Base-by-base conservation (phyloP, 1,140 invertebrate species). In the Goniozus legneri region DNA sequence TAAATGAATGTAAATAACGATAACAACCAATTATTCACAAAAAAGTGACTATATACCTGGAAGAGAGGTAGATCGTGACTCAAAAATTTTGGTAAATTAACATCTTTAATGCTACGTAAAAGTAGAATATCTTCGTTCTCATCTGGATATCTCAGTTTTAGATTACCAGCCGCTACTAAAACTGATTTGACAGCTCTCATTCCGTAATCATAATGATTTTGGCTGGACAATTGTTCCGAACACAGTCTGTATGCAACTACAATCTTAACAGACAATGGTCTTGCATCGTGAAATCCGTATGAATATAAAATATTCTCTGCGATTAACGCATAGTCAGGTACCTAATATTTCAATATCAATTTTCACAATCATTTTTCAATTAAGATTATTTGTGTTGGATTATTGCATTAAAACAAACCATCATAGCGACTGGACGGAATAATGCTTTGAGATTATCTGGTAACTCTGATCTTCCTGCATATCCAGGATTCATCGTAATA, bases 381-480 rank as follows among this genome's bases (percentile, higher is more conserved):
- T n/a, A 33, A 8, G 30, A 41, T 38, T 13, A 16, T 40, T 10
- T 4, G 2, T 15, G 3, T 22, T 47, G 36, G 8, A 13, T 41
- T 41, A 3, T 30, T 41, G 19, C n/a, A n/a, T n/a, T n/a, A n/a
- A n/a, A 35, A 35, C 31, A 42, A 33, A 75, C 92, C 93, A 97
- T 97, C 95, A 98, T 98, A 19, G 94, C 93, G 12, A 98, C 93
- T 2, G 93, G 90, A 52, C 95, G 82, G 79, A 98, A 97, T 3
- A 97, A 71, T 0, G 92, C 91, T 77, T 95, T 96, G n/a, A 96
- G 76, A 78, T 97, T 97, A 71, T 97, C 92, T 0, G 93, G 93
- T 18, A 96, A 74, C 67, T 96, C 92, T 0, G 89, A 89, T 53
- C 92, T 79, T 1, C 92, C 92, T 15, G 92, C 92, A 70, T 97